These are phyloP conservation scores for Bombus confusus DNA, from an alignment of 1,140 invertebrate species.

Conservation along the genomic window DNA sequence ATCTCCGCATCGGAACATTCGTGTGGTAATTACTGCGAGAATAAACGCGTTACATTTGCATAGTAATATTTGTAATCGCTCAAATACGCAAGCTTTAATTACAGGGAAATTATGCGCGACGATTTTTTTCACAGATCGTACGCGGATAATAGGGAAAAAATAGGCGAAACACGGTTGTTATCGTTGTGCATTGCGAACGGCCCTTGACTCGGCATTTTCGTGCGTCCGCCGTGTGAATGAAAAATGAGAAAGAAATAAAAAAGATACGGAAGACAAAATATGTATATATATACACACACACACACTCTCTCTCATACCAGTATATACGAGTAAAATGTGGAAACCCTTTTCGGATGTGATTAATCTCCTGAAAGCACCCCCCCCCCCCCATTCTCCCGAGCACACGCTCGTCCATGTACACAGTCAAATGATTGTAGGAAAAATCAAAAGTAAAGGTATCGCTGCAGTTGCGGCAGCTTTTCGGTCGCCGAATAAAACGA, in stretches of 20 bases:
- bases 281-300: background rate
- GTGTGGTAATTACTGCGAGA: background rate
- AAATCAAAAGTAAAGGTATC: background rate
- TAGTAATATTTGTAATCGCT: conserved; percentile 7
- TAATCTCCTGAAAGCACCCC: conserved; percentile 38
- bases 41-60: background rate
- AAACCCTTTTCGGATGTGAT: conserved; percentile 29
- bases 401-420: background rate
- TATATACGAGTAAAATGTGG: conserved; percentile 27
- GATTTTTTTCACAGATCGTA: background rate
- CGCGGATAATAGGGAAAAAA: background rate
- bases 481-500: too few species aligned
- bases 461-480: background rate
- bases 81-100: background rate
- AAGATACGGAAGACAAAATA: background rate
- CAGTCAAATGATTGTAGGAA: background rate
- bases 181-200: background rate
- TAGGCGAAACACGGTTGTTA: background rate
- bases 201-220: conserved; percentile 35
- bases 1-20: background rate
- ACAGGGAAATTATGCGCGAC: background rate
- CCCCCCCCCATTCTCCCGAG: background rate
- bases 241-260: conserved; percentile 36
- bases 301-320: background rate
- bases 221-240: conserved; percentile 28